Percentiles rank a stretch among this genome's conserved stretches.
Evolutionary conservation across 2,113 vertebrate genomes (phyloP).

Genomic region (Apodemus sylvaticus): DNA sequence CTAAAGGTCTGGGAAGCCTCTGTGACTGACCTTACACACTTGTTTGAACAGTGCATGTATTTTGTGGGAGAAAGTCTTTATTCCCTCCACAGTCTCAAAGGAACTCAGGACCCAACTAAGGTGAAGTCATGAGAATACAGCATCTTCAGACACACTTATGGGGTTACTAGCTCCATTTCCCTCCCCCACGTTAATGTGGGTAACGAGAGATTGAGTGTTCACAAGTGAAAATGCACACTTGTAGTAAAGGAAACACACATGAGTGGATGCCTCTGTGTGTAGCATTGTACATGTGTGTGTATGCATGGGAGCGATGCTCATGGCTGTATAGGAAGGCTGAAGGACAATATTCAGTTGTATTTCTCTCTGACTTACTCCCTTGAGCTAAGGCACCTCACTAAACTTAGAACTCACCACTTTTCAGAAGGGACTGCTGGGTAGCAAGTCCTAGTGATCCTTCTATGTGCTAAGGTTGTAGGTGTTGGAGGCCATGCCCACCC

Average conservation of each 20-base stretch:
- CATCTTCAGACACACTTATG: background rate
- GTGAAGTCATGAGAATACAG: background rate
- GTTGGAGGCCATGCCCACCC: background rate
- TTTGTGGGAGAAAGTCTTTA: background rate
- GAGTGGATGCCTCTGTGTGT: background rate
- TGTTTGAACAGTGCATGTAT: background rate
- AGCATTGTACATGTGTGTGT: background rate
- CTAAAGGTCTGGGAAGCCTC: background rate
- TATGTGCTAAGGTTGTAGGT: background rate
- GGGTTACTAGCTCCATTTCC: constrained; percentile 19
- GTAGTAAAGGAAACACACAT: constrained; percentile 4
- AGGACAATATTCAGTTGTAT: background rate
- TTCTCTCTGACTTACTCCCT: background rate
- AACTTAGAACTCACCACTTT: background rate
- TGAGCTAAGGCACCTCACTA: background rate
- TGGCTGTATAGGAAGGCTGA: no score
- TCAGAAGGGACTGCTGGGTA: background rate
- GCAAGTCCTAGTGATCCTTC: background rate
- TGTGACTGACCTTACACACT: background rate
- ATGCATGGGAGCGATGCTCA: background rate
- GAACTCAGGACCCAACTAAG: constrained; percentile 10
- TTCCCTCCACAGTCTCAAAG: background rate
- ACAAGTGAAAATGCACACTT: background rate
- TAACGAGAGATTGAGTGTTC: background rate
- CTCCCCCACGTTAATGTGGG: background rate